Percentiles rank a stretch among this genome's conserved stretches.
Evolutionary conservation across 2,797 vertebrate species (phyloP).

Genomic region (Anguilla megastoma): DNA sequence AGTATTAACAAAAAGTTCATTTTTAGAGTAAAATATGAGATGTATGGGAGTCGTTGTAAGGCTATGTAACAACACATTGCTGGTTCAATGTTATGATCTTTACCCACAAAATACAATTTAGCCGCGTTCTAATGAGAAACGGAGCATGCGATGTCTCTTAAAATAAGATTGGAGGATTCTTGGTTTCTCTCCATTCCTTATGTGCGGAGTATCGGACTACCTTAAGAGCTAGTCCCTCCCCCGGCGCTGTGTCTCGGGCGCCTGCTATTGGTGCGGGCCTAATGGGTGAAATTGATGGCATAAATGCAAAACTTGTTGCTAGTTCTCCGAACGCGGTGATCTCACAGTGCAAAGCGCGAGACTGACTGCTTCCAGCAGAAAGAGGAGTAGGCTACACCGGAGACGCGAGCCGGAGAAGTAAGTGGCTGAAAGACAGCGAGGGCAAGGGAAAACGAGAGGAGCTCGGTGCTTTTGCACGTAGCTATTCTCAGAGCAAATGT

Average conservation of each 20-base stretch:
- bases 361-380: slow-evolving; percentile 63
- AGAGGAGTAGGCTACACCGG: slow-evolving; percentile 51
- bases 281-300: slow-evolving; percentile 81
- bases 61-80: neutral
- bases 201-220: slow-evolving; percentile 67
- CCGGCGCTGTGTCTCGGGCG: slow-evolving; percentile 53
- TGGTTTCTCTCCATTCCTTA: neutral
- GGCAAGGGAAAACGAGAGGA: neutral
- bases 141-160: slow-evolving; percentile 28
- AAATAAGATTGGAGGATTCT: neutral
- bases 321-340: slow-evolving; percentile 73
- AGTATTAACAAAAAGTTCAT: neutral
- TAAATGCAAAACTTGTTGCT: slow-evolving; percentile 99
- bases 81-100: neutral
- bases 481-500: slow-evolving; percentile 40
- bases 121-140: slow-evolving; percentile 19
- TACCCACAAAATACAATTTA: neutral
- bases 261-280: slow-evolving; percentile 79
- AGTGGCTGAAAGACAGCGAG: slow-evolving; percentile 43
- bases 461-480: neutral
- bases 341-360: slow-evolving; percentile 73
- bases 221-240: slow-evolving; percentile 87
- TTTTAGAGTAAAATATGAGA: neutral
- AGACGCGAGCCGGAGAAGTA: slow-evolving; percentile 46
- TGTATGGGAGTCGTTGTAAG: neutral